Base-by-base conservation (phyloP, 2,888 invertebrate genomes). In the Scrobipalpa costella region DNA sequence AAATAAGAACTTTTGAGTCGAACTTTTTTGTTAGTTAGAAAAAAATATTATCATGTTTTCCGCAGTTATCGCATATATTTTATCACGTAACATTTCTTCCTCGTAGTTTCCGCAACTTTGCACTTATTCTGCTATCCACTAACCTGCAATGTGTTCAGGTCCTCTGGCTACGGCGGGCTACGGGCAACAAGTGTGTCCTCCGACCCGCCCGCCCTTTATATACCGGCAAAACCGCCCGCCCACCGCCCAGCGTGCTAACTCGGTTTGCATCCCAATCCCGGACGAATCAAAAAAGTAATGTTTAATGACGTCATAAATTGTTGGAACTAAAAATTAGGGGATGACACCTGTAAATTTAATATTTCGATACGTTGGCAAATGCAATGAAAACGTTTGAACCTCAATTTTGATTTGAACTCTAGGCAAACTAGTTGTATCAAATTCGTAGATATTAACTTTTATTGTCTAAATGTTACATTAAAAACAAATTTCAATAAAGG, bases 121-220 rank as follows among this genome's bases (percentile, higher is more conserved):
- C 19, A 58, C 5, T 44, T 8, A 17, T 34, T n/a, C 33, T 33
- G 9, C 59, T 27, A 33, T 15, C 8, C 68, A 87, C 90, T 85
- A 79, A 90, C 90, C 83, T 90, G 82, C 69, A 79, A 77, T 77
- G 71, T 49, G 61, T 13, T 69, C 70, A 75, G 78, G 81, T 82
- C 73, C 77, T 70, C 74, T 69, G 71, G 72, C 73, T 70, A 72
- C 70, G 71, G 69, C 70, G 77, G 69, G 69, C 81, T 86, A 77
- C 69, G 69, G 81, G 87, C 90, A 90, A 92, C 90, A 90, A 90
- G 90, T 90, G 82, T 88, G 81, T 85, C 87, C 80, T 81, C 81
- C 78, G 79, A 79, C 73, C 81, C 82, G 86, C 81, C 82, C 77
- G 71, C 72, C 63, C 75, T 86, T 92, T 92, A 85, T 92, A 92